Percentiles rank a stretch among this genome's conserved stretches.
Conservation (phyloP, 2,797 vertebrate species). For the Pogoniulus pusillus region DNA sequence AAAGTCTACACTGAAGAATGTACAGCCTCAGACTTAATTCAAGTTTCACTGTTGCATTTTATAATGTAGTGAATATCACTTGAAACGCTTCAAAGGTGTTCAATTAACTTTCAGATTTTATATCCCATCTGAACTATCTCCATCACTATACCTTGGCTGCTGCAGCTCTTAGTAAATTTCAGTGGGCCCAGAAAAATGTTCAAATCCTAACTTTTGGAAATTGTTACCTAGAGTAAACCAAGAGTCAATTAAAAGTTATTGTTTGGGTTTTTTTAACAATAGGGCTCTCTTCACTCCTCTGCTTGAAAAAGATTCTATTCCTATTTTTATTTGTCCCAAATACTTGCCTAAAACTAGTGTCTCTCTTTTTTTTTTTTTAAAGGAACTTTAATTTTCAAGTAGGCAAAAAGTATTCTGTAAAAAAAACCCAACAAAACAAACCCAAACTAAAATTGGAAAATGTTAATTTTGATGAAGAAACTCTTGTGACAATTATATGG, state of each 20-base stretch:
- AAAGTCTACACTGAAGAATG: neutral
- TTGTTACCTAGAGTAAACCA: neutral
- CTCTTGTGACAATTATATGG: neutral
- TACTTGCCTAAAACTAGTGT: neutral
- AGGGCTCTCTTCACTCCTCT: neutral
- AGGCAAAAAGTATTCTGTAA: neutral
- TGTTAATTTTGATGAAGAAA: neutral
- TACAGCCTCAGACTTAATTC: neutral
- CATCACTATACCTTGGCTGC: neutral
- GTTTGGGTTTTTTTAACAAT: too few relatives aligned
- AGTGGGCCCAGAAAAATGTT: neutral
- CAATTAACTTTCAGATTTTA: neutral
- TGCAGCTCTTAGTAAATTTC: neutral
- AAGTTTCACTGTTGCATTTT: neutral
- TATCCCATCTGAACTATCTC: neutral
- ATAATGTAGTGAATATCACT: too few relatives aligned
- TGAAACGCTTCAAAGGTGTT: neutral
- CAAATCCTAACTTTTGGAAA: neutral
- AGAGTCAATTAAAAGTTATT: neutral
- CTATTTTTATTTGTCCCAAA: neutral
- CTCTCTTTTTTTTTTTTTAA: neutral
- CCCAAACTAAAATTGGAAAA: neutral
- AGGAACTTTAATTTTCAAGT: neutral
- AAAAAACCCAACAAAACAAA: neutral
- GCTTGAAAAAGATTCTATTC: neutral